Percentiles rank a stretch among this genome's conserved stretches.
These are phyloP conservation scores for Synodontis membranacea DNA, from an alignment of 2,113 vertebrate species.

Conservation along the genomic window DNA sequence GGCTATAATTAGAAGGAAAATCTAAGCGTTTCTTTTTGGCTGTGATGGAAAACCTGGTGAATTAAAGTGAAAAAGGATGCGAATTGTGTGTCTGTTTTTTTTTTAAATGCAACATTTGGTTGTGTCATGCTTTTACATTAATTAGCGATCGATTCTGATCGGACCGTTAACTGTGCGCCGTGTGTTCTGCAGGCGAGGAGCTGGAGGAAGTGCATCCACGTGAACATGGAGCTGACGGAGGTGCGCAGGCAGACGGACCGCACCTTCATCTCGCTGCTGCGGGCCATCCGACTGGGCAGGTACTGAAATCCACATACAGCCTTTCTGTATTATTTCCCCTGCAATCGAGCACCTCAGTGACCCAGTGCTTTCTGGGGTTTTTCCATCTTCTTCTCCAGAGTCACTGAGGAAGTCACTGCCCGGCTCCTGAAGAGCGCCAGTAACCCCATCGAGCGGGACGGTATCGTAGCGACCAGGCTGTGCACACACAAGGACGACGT, in stretches of 20 bases:
- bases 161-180: not conserved
- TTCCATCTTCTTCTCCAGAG: conserved; percentile 67
- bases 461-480: conserved; percentile 91
- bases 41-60: not conserved
- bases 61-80: not conserved
- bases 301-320: conserved; percentile 50
- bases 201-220: conserved; percentile 87
- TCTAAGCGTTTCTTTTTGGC: not conserved
- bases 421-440: conserved; percentile 77
- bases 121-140: not conserved
- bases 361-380: not conserved
- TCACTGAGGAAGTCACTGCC: conserved; percentile 83
- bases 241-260: conserved; percentile 88
- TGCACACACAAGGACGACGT: conserved; percentile 98
- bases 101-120: too few species aligned
- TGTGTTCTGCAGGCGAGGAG: conserved; percentile 80
- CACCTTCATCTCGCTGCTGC: conserved; percentile 87
- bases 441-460: conserved; percentile 83
- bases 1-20: not conserved
- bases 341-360: not conserved
- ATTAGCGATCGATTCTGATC: not conserved
- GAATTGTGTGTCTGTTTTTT: not conserved
- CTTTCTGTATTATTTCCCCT: not conserved
- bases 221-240: conserved; percentile 91
- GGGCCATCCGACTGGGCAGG: conserved; percentile 89